Evolutionary conservation across 2,113 vertebrate species (phyloP).

Genomic region (Rhinolophus sinicus): DNA sequence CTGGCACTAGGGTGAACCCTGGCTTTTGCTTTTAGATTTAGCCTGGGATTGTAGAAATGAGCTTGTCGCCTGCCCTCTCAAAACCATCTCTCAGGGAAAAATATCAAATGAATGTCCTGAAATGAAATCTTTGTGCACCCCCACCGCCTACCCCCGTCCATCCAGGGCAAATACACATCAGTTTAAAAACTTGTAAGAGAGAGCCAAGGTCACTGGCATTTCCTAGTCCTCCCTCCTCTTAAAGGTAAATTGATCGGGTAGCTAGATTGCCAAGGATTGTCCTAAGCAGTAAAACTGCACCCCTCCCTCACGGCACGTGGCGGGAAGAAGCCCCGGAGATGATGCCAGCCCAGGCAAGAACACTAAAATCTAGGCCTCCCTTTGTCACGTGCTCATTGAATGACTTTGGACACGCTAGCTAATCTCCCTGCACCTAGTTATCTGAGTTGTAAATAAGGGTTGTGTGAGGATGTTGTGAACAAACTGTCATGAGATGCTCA

Average conservation of each 20-base stretch:
- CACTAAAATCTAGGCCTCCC: accelerated
- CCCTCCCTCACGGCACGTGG: neutral
- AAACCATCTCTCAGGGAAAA: neutral
- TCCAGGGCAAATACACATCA: neutral
- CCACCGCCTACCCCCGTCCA: no score
- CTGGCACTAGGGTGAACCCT: neutral
- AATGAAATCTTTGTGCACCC: neutral
- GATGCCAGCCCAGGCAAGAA: accelerated
- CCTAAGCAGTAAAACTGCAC: neutral
- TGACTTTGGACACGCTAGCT: neutral
- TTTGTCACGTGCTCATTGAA: neutral
- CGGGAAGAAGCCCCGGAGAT: neutral
- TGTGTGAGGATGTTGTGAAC: neutral
- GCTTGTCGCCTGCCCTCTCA: neutral
- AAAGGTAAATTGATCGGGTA: neutral
- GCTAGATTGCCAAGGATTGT: neutral
- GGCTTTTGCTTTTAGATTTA: conserved; percentile 19
- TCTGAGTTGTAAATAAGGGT: neutral
- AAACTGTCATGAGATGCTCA: neutral
- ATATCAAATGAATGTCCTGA: neutral
- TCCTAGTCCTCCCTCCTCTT: neutral
- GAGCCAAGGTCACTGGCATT: neutral
- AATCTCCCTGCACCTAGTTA: neutral
- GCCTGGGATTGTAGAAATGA: neutral
- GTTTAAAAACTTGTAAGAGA: neutral